Evolutionary conservation across 2,113 vertebrate species (phyloP).

Genomic region (Coryphaenoides rupestris): DNA sequence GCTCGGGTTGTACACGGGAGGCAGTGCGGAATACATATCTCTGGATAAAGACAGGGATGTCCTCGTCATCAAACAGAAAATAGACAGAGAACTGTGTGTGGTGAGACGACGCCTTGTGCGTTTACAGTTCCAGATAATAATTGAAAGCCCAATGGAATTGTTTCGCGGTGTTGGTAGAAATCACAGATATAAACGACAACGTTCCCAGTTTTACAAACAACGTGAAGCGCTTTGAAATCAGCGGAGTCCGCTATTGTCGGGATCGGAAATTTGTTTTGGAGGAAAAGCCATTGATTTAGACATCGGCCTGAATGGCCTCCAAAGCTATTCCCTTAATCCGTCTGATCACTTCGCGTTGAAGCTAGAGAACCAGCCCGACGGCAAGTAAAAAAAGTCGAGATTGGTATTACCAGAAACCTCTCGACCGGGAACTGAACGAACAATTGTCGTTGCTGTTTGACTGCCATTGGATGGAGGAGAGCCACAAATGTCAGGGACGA

Average conservation of each 20-base stretch:
- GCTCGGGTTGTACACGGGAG: conserved; percentile 55
- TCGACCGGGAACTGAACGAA: conserved; percentile 66
- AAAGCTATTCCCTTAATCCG: conserved; percentile 60
- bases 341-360: conserved; percentile 61
- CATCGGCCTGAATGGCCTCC: conserved; percentile 63
- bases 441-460: conserved; percentile 59
- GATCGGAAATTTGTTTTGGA: conserved; percentile 59
- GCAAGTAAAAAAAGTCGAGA: conserved; percentile 60
- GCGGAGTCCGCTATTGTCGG: conserved; percentile 57
- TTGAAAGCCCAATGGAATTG: conserved; percentile 75
- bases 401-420: conserved; percentile 58
- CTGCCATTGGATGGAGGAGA: conserved; percentile 67
- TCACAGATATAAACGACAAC: conserved; percentile 79
- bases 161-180: conserved; percentile 64
- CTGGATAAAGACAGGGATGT: conserved; percentile 51
- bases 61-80: conserved; percentile 60
- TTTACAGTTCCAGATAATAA: conserved; percentile 71
- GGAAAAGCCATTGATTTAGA: conserved; percentile 66
- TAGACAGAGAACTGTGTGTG: conserved; percentile 74
- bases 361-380: conserved; percentile 38
- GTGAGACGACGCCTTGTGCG: conserved; percentile 54
- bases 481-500: conserved; percentile 50
- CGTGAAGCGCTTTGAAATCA: conserved; percentile 62
- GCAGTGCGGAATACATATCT: conserved; percentile 58
- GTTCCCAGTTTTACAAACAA: conserved; percentile 62